Evolutionary conservation across 1,140 invertebrate species (phyloP), one percentile per base, ranked within the genome.

Genomic region (Epicauta chinensis): DNA sequence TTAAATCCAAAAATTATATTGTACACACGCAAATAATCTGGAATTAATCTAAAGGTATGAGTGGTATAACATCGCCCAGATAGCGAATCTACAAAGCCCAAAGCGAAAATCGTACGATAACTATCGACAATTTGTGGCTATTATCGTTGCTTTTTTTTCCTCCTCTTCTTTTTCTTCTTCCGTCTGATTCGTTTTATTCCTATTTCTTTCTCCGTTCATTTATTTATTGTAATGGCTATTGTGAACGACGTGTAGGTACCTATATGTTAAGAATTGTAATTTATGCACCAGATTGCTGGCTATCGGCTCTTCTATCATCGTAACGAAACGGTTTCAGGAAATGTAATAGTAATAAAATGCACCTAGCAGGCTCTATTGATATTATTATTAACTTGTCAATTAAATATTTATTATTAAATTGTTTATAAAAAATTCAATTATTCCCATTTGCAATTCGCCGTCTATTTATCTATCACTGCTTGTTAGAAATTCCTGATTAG

Each of bases 1-100:
- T 61, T 61, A 61, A 61, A 63, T 49, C 40, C 63, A 55, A 61
- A 60, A 63, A 61, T 63, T 61, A 60, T 53, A 63, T 52, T 42
- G 57, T 59, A 43, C 53, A 55, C 57, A 61, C 59, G 62, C 62
- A 58, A 63, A 60, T 61, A 55, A 60, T 62, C 37, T 53, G 52
- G 55, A 58, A 58, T 58, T 58, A 58, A 46, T 47, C 51, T 51
- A 44, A 43, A 40, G 35, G 46, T 53, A 53, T 17, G 44, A 16
- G 12, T 12, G 39, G n/a, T 38, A 49, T 39, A 57, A 53, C 55
- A 50, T 58, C 55, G 46, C 31, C 10, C 32, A 53, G 55, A 53
- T 53, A 53, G 52, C 40, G 44, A 58, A 50, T 58, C 51, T 53
- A 40, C 38, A 29, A 43, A 41, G 51, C 51, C 56, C 23, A 36